These are phyloP conservation scores for Protobothrops flavoviridis DNA, from an alignment of 2,113 vertebrate species.

Conservation along the genomic window DNA sequence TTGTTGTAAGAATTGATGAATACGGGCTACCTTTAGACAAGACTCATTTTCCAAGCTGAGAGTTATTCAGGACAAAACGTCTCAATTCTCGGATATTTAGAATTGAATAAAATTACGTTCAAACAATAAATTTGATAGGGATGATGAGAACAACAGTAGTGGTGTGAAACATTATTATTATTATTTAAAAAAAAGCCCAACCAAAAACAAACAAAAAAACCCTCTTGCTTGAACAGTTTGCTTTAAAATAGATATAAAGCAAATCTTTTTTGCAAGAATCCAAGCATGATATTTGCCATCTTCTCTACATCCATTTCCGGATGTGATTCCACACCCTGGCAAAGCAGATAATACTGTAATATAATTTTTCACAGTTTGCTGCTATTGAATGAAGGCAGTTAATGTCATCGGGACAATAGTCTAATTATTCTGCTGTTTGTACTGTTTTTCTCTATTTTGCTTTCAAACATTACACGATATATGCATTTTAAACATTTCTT, in stretches of 20 bases:
- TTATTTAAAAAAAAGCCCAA: neutral
- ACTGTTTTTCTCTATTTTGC: neutral
- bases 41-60: neutral
- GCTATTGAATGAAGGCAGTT: neutral
- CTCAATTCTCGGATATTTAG: neutral
- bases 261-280: neutral
- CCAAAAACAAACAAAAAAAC: neutral
- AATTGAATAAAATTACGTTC: neutral
- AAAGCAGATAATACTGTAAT: neutral
- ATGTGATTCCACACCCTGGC: neutral
- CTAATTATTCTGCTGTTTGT: neutral
- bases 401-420: neutral
- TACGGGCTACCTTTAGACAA: neutral
- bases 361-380: neutral
- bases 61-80: neutral
- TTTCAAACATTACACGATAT: neutral
- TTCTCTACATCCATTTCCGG: neutral
- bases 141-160: neutral
- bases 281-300: neutral
- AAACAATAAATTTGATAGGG: neutral
- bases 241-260: neutral
- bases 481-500: conserved; percentile 8
- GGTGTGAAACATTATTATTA: neutral
- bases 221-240: neutral
- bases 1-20: neutral